Evolutionary conservation across 1,140 invertebrate genomes (phyloP).

Genomic region (Chrysomallon squamiferum): DNA sequence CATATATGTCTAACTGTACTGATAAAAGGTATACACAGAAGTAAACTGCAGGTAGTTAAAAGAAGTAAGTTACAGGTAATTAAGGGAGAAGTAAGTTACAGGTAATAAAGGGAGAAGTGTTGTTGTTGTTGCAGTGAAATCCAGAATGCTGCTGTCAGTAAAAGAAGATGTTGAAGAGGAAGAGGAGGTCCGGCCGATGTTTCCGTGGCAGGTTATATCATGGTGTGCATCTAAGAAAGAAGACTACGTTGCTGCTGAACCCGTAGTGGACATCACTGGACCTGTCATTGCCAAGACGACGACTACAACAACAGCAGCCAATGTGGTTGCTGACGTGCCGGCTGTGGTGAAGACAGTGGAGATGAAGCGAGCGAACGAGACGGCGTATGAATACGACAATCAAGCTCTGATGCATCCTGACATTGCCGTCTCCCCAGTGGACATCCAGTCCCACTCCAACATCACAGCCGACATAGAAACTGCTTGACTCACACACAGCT

Average conservation of each 20-base stretch:
- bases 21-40: too few species aligned
- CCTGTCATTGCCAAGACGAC: not conserved
- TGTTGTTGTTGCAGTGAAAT: slow-evolving; percentile 57
- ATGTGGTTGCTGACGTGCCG: not conserved
- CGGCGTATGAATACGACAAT: slow-evolving; percentile 1
- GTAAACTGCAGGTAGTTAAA: too few species aligned
- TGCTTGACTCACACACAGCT: not conserved
- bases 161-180: slow-evolving; percentile 41
- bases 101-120: too few species aligned
- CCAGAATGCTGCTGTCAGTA: slow-evolving; percentile 52
- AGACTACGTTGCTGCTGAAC: not conserved
- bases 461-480: slow-evolving; percentile 21
- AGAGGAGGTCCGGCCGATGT: slow-evolving; percentile 20
- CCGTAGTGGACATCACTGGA: slow-evolving; percentile 4
- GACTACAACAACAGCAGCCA: too few species aligned
- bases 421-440: slow-evolving; percentile 15
- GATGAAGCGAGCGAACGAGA: not conserved
- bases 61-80: too few species aligned
- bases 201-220: slow-evolving; percentile 18
- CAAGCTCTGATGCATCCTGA: slow-evolving; percentile 27
- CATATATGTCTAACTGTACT: too few species aligned
- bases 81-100: too few species aligned
- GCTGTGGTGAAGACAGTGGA: not conserved
- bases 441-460: slow-evolving; percentile 3
- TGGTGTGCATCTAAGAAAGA: slow-evolving; percentile 5